phyloP scores from a whole-genome alignment of 2,888 invertebrate species.

The Sarcophaga rosellei region DNA sequence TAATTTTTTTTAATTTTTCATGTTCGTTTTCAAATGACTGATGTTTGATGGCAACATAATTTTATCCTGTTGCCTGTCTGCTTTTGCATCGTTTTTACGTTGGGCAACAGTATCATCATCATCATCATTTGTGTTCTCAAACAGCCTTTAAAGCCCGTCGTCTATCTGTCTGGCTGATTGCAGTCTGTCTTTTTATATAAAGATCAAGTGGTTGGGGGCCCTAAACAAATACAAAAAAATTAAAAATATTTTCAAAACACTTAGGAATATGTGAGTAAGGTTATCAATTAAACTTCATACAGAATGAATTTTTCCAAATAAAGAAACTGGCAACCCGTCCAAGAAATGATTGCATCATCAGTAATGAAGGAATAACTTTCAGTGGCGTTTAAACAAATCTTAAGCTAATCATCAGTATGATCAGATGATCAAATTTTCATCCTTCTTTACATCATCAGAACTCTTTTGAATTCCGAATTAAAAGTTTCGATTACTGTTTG shows the following conservation, averaged over 20 bases:
- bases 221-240: conserved; percentile 25
- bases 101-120: neutral
- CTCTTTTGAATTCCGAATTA: no score
- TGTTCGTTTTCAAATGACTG: conserved; percentile 42
- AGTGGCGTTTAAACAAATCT: no score
- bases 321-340: no score
- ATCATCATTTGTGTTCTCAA: conserved; percentile 4
- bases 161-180: conserved; percentile 64
- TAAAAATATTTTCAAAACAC: neutral
- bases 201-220: conserved; percentile 60
- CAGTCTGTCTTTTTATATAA: conserved; percentile 38
- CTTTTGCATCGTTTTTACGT: conserved; percentile 3
- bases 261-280: neutral
- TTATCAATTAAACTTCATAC: no score
- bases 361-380: no score
- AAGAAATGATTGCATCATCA: no score
- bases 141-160: conserved; percentile 57
- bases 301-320: no score
- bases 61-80: conserved; percentile 63
- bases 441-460: no score
- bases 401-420: no score
- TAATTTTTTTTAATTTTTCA: neutral
- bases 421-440: no score
- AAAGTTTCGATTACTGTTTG: no score
- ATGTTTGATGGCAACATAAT: conserved; percentile 63